Conservation (phyloP, 1,140 invertebrate species). For the Oedothorax gibbosus region DNA sequence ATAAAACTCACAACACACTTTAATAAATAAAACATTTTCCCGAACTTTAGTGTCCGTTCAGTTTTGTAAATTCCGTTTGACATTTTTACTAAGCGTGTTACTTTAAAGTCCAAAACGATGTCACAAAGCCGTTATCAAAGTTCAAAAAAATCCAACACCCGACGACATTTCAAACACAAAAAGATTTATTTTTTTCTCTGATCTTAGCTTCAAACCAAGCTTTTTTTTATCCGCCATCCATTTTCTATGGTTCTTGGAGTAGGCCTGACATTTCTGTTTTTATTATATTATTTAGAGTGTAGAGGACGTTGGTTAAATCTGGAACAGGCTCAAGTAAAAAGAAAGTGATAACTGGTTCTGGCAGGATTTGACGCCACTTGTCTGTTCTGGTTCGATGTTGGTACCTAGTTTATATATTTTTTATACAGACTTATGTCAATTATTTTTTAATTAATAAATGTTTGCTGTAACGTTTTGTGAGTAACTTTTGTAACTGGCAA, state of each 20-base stretch:
- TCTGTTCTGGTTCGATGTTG: neutral
- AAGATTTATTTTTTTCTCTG: neutral
- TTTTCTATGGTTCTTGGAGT: neutral
- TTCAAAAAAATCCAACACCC: constrained; percentile 15
- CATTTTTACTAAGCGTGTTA: constrained; percentile 27
- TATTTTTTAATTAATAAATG: too few species aligned
- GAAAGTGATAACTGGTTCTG: constrained; percentile 7
- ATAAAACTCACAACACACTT: too few species aligned
- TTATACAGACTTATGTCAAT: too few species aligned
- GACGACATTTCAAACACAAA: constrained; percentile 22
- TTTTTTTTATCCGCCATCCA: neutral
- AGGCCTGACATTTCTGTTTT: constrained; percentile 7
- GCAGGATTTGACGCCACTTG: constrained; percentile 23
- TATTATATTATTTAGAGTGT: neutral
- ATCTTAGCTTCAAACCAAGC: neutral
- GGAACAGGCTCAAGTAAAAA: constrained; percentile 20
- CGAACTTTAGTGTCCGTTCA: neutral
- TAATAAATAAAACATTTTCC: constrained; percentile 34
- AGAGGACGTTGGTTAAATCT: constrained; percentile 1
- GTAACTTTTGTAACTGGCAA: too few species aligned
- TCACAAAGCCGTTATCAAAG: constrained; percentile 8
- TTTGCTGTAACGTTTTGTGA: too few species aligned
- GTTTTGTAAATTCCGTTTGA: constrained; percentile 18
- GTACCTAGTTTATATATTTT: too few species aligned
- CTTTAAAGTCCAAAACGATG: constrained; percentile 5